Evolutionary conservation across 2,113 vertebrate species (phyloP).

Genomic region (Rousettus leschenaultii): DNA sequence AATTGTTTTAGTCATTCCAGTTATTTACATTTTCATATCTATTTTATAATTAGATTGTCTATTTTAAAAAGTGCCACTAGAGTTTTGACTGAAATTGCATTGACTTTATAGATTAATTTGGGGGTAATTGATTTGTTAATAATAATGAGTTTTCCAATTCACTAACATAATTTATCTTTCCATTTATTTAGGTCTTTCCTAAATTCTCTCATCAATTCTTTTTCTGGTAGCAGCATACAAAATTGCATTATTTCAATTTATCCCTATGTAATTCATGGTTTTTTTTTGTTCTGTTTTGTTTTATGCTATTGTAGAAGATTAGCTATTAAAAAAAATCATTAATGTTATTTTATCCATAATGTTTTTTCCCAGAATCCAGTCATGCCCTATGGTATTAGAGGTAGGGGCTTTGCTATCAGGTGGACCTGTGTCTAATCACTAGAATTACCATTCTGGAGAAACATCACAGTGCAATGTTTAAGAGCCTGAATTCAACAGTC

Average conservation of each 20-base stretch:
- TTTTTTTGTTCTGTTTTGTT: not conserved
- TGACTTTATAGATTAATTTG: constrained; percentile 17
- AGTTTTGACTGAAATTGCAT: constrained; percentile 23
- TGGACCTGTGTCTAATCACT: not conserved
- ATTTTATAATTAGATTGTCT: not conserved
- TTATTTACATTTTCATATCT: not conserved
- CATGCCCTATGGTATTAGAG: not conserved
- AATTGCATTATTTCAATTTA: not conserved
- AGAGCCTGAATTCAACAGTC: not conserved
- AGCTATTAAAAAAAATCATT: not conserved
- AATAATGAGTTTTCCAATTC: not conserved
- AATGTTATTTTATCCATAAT: not conserved
- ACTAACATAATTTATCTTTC: not conserved
- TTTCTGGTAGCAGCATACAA: not conserved
- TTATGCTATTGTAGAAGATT: not conserved
- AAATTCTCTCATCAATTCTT: not conserved
- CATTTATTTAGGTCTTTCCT: not conserved
- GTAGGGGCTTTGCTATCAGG: not conserved
- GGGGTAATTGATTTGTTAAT: constrained; percentile 17
- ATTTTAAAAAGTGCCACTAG: not conserved
- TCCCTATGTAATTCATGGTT: not conserved
- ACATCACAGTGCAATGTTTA: not conserved
- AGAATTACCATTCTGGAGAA: not conserved
- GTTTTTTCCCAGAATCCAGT: not conserved
- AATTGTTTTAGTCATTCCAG: not conserved